Conservation (phyloP, 1,140 invertebrate species). For the Zaprionus camerounensis region DNA sequence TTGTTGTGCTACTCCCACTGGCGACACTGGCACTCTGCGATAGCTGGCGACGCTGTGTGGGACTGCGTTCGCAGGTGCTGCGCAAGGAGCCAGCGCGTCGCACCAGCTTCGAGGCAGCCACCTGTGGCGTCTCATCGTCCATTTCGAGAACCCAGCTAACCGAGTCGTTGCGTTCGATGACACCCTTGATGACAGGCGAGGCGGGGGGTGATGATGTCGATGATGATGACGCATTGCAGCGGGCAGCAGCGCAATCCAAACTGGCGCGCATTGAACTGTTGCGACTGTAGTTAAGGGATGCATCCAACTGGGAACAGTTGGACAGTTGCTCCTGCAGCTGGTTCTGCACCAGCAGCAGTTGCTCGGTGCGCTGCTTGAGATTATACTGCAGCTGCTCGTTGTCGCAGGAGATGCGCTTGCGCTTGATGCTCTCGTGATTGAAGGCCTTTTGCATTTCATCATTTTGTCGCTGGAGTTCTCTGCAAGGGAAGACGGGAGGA, state of each 20-base stretch:
- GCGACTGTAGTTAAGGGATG: slow-evolving; percentile 31
- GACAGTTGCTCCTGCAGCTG: slow-evolving; percentile 69
- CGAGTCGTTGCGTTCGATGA: slow-evolving; percentile 92
- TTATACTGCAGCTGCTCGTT: slow-evolving; percentile 95
- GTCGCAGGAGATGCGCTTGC: slow-evolving; percentile 90
- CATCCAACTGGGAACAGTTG: slow-evolving; percentile 36
- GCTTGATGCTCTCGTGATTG: slow-evolving; percentile 90
- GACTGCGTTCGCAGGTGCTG: slow-evolving; percentile 69
- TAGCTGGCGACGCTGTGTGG: slow-evolving; percentile 82
- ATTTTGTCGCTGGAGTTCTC: slow-evolving; percentile 87
- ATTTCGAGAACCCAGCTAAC: slow-evolving; percentile 93
- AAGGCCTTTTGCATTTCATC: slow-evolving; percentile 89
- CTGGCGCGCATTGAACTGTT: slow-evolving; percentile 20
- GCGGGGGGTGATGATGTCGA: slow-evolving; percentile 85
- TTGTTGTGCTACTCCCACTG: slow-evolving; percentile 3
- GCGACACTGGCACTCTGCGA: slow-evolving; percentile 67
- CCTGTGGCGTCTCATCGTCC: slow-evolving; percentile 88
- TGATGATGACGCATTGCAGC: neutral
- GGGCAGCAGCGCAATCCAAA: neutral
- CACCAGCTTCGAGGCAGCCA: slow-evolving; percentile 87
- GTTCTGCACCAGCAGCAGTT: slow-evolving; percentile 61
- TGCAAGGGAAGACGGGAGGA: slow-evolving; percentile 66
- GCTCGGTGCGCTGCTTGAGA: slow-evolving; percentile 89
- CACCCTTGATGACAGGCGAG: slow-evolving; percentile 89
- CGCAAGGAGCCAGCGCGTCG: slow-evolving; percentile 86